Base-by-base conservation (phyloP, 2,113 vertebrate genomes). In the Albula glossodonta region DNA sequence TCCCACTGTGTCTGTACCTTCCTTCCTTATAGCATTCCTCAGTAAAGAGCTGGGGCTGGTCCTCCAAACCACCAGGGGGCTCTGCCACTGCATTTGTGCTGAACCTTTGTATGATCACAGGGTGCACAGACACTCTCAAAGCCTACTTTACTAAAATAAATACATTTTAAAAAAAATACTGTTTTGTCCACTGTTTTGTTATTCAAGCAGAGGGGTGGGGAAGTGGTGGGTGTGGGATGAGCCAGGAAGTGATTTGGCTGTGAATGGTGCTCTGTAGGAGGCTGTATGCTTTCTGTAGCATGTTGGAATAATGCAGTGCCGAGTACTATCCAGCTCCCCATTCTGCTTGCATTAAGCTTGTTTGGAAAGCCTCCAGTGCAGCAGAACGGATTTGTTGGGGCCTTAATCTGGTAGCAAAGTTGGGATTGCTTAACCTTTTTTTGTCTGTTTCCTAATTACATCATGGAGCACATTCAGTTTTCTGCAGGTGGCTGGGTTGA, bases 121-220 rank as follows among this genome's bases (percentile, higher is more conserved):
- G 92, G 94, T 89, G 89, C 92, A 91, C 90, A 90, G 93, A 93
- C 90, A 88, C 92, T 92, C 92, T 89, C 87, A 85, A 91, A 93
- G 92, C 91, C 92, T 94, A 92, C 92, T 93, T 93, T 94, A 89
- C 92, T 92, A 92, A 91, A 89, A 94, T 94, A 94, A 94, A 95
- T 93, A 87, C 89, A 87, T 92, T 91, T 92, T 89, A 91, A 93
- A 90, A 86, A 86, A 51, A n/a, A 41, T n/a, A 78, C 22, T 12
- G 19, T 9, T 53, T 57, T 22, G 51, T 53, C 13, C 3, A 9
- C 11, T 82, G 9, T 60, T 49, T 48, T 60, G 31, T 49, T 79
- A 11, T 84, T 25, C 50, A 9, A 1, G 49, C 12, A 25, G 80
- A 9, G 19, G 51, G 51, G 51, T 6, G 9, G 78, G 78, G 3